These are phyloP conservation scores for Taxidea taxus DNA, from an alignment of 2,113 vertebrate species.

Conservation along the genomic window DNA sequence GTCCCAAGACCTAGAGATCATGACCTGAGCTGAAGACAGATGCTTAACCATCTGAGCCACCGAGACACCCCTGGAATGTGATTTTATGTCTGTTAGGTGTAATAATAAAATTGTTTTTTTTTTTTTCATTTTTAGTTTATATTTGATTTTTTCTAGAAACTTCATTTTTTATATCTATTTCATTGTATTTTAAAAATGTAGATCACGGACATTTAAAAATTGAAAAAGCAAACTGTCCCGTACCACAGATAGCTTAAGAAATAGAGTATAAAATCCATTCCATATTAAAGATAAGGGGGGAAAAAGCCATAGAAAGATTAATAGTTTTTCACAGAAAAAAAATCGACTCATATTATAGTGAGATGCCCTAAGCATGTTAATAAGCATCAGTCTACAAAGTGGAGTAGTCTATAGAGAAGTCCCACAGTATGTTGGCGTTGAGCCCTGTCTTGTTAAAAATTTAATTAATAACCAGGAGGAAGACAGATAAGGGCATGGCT, in stretches of 20 bases:
- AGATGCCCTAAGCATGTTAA: neutral
- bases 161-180: neutral
- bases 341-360: neutral
- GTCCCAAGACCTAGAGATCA: too few relatives aligned
- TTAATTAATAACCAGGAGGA: slow-evolving; percentile 28
- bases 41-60: too few relatives aligned
- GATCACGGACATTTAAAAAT: neutral
- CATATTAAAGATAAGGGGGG: neutral
- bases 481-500: neutral
- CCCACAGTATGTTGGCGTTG: neutral
- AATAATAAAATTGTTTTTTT: neutral
- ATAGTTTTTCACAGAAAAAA: slow-evolving; percentile 9
- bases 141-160: neutral
- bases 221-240: neutral
- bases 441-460: neutral
- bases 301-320: neutral
- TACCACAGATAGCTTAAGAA: neutral
- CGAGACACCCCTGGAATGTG: neutral
- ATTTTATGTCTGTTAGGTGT: neutral
- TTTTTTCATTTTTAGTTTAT: neutral
- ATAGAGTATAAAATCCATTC: neutral
- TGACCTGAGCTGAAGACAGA: too few relatives aligned
- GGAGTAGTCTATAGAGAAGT: neutral
- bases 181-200: neutral
- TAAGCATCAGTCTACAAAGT: neutral